Conservation (phyloP, 2,888 invertebrate species). For the Neocrepidodera transversa region DNA sequence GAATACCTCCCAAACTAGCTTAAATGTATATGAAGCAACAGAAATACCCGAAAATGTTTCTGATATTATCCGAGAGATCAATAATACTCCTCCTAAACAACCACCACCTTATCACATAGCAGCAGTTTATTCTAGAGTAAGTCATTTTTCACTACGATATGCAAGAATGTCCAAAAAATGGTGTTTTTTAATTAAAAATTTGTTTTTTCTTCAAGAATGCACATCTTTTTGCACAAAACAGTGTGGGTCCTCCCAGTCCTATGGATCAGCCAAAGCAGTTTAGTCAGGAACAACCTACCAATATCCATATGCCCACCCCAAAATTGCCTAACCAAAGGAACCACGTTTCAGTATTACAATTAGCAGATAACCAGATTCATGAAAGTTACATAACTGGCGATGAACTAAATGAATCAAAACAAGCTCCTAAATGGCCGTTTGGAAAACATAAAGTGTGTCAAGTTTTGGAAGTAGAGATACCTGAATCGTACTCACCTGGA, state of each 20-base stretch:
- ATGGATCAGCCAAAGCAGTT: slow-evolving; percentile 53
- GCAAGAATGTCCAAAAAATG: too few species aligned
- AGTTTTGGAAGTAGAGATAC: slow-evolving; percentile 57
- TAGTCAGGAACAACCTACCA: slow-evolving; percentile 52
- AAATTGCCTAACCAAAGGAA: slow-evolving; percentile 47
- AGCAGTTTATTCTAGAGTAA: slow-evolving; percentile 75
- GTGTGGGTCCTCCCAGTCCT: slow-evolving; percentile 48
- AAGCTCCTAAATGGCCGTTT: slow-evolving; percentile 62
- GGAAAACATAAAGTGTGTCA: slow-evolving; percentile 64
- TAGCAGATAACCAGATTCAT: slow-evolving; percentile 26
- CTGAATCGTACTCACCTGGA: slow-evolving; percentile 40
- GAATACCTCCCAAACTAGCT: slow-evolving; percentile 45
- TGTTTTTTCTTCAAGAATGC: slow-evolving; percentile 62
- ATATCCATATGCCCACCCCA: slow-evolving; percentile 53
- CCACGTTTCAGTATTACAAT: slow-evolving; percentile 29
- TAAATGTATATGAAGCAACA: slow-evolving; percentile 40
- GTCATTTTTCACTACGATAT: too few species aligned
- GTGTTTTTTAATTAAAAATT: background rate
- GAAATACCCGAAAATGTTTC: slow-evolving; percentile 40
- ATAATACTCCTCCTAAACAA: slow-evolving; percentile 59
- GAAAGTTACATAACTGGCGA: slow-evolving; percentile 38
- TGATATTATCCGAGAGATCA: slow-evolving; percentile 41
- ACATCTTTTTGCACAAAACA: slow-evolving; percentile 64
- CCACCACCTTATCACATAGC: slow-evolving; percentile 88
- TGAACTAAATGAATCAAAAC: slow-evolving; percentile 30